Conservation (phyloP, 2,113 vertebrate species). For the Percopsis transmontana region DNA sequence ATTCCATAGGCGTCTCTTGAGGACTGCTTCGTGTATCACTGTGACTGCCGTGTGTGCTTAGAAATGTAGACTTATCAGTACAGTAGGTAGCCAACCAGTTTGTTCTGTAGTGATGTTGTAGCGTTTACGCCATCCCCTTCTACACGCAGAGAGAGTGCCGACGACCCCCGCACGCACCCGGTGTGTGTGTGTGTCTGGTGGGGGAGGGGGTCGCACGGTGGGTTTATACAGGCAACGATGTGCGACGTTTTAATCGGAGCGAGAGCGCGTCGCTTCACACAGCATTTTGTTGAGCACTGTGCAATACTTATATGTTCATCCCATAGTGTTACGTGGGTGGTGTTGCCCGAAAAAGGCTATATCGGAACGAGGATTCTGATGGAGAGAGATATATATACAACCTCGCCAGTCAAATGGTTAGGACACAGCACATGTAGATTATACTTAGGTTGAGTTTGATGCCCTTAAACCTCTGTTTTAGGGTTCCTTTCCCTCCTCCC, state of each 20-base stretch:
- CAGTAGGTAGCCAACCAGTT: constrained; percentile 90
- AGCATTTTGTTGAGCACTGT: constrained; percentile 97
- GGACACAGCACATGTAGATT: constrained; percentile 76
- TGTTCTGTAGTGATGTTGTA: constrained; percentile 95
- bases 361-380: constrained; percentile 29
- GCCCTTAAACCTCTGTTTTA: constrained; percentile 48
- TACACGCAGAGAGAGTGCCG: constrained; percentile 80
- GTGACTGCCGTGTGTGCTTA: constrained; percentile 98
- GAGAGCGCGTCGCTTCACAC: constrained; percentile 80
- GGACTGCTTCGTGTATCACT: constrained; percentile 99
- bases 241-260: constrained; percentile 42
- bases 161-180: too few species aligned
- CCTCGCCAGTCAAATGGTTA: constrained; percentile 62
- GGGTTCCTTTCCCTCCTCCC: constrained; percentile 55
- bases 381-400: constrained; percentile 42
- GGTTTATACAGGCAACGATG: constrained; percentile 70
- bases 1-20: constrained; percentile 93
- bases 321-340: constrained; percentile 67
- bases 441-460: constrained; percentile 64
- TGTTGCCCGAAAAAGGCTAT: constrained; percentile 34
- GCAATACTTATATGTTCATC: constrained; percentile 84
- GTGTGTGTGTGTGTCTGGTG: constrained; percentile 63
- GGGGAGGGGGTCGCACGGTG: constrained; percentile 68
- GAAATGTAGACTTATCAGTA: constrained; percentile 91
- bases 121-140: constrained; percentile 83